Conservation (phyloP, 2,113 vertebrate genomes). For the Ellobius talpinus region DNA sequence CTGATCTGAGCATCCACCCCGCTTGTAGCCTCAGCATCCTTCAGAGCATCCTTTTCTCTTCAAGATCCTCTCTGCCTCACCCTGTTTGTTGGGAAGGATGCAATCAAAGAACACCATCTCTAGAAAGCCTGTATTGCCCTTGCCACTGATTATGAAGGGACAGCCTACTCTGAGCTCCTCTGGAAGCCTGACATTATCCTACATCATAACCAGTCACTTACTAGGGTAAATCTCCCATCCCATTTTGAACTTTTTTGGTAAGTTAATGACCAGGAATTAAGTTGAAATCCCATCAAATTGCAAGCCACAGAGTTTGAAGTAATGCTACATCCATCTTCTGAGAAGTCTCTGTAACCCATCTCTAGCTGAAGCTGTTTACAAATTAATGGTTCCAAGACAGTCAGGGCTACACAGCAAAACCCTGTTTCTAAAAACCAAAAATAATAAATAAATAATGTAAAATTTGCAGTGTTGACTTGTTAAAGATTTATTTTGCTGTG, state of each 20-base stretch:
- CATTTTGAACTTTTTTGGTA: background rate
- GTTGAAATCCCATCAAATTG: background rate
- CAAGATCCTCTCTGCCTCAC: background rate
- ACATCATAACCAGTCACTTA: background rate
- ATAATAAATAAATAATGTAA: background rate
- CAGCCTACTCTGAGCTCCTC: background rate
- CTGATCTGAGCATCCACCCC: background rate
- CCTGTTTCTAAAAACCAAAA: background rate
- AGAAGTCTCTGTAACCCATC: background rate
- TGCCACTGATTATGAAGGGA: background rate
- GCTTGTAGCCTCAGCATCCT: background rate
- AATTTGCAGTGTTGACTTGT: background rate
- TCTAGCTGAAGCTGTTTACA: constrained; percentile 25
- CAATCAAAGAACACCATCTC: background rate
- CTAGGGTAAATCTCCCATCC: background rate
- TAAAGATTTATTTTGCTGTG: background rate
- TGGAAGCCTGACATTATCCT: background rate
- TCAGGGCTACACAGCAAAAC: background rate
- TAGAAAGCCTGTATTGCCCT: background rate
- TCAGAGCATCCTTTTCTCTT: background rate
- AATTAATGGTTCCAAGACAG: background rate
- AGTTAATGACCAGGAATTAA: constrained; percentile 35
- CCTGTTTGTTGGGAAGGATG: background rate
- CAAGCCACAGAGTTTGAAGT: constrained; percentile 39
- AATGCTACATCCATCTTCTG: background rate